Evolutionary conservation across 2,113 vertebrate species (phyloP), one percentile per base, ranked within the genome.

Genomic region (Pachycephala philippinensis): DNA sequence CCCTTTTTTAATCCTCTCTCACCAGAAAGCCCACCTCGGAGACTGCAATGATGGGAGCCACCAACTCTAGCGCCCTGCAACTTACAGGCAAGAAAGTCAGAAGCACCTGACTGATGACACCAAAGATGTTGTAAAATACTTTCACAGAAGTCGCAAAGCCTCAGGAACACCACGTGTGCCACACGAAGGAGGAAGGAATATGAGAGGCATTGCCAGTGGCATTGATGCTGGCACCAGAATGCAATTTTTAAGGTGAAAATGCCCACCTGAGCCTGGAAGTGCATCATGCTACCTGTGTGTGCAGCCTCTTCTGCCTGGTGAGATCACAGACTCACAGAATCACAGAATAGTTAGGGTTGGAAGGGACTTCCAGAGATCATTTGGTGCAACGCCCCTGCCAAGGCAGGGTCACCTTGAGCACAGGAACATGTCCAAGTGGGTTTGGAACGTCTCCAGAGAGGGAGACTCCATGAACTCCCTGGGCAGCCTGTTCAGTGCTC

Each of bases 381-480:
- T 22, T 54, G 27, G 26, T 33, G 35, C 35, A 42, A 31, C 1
- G 6, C 3, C 2, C 26, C 21, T 76, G 21, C n/a, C n/a, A 49
- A 61, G n/a, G 9, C 17, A 76, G 22, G 39, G 40, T 23, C 47
- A 61, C 30, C 12, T 13, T 0, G 1, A 83, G 8, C 17, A 31
- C 12, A 31, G 40, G 47, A 54, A 54, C 4, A 1, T 1, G 7
- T 27, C n/a, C 53, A 47, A 40, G 21, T 47, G 24, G 24, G 53
- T 7, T 53, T 68, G 47, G n/a, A 54, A 54, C 49, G 26, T 5
- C 40, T 61, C 17, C 47, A 35, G 54, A 54, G 17, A 47, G 11
- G 24, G n/a, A 60, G 7, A 27, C 11, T 69, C n/a, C 30, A 27
- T 1, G 1, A 1, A 0, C 15, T 54, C 26, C 47, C 56, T 54